A percentile compares a stretch with the other conserved stretches of the same genome.
Conservation (phyloP, 2,113 vertebrate species). For the Tragelaphus buxtoni region DNA sequence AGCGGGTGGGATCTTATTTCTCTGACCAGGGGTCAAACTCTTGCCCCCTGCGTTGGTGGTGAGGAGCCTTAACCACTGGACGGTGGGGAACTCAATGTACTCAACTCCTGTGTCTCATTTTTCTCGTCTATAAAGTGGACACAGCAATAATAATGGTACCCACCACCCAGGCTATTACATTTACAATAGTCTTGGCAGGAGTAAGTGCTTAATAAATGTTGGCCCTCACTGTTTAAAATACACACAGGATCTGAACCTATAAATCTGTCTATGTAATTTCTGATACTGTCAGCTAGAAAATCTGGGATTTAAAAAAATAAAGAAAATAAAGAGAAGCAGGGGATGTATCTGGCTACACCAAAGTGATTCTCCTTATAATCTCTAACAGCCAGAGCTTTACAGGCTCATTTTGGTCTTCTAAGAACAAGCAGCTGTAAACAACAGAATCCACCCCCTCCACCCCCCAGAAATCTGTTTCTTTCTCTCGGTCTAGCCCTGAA, state of each 20-base stretch:
- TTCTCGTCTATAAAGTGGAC: not conserved
- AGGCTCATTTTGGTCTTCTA: not conserved
- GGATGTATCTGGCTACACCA: not conserved
- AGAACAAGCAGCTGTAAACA: slow-evolving; percentile 52
- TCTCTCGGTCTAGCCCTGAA: not conserved
- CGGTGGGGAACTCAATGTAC: not conserved
- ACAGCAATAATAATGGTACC: not conserved
- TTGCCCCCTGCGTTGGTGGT: not conserved
- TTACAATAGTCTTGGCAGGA: not conserved
- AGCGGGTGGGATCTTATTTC: not conserved
- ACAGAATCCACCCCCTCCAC: not conserved
- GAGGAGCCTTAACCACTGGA: not conserved
- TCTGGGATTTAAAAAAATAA: not conserved
- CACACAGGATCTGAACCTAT: not conserved
- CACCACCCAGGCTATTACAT: not conserved
- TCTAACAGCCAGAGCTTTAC: not conserved
- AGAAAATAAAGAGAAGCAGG: slow-evolving; percentile 39
- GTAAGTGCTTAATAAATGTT: not conserved
- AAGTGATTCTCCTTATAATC: not conserved
- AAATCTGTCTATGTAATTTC: not conserved
- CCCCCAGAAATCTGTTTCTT: not conserved
- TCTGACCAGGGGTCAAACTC: not conserved
- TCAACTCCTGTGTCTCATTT: not conserved
- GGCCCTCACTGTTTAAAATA: not conserved
- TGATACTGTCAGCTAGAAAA: not conserved